Conservation (phyloP, 2,113 vertebrate genomes). For the Pollachius pollachius region DNA sequence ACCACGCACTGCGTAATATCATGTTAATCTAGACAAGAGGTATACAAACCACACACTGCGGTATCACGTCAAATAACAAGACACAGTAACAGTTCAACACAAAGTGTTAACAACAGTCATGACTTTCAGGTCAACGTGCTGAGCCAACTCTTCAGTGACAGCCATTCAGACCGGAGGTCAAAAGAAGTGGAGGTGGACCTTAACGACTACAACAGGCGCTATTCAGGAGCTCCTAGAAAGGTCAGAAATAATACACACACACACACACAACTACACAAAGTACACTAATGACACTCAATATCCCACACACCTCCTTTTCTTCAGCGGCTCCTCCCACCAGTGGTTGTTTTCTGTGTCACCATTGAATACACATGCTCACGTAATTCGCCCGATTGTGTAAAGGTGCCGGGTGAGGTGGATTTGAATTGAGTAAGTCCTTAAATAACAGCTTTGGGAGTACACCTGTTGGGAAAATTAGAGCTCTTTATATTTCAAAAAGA, state of each 20-base stretch:
- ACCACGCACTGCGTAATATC: too few relatives aligned
- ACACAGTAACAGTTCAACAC: constrained; percentile 1
- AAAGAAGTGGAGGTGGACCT: constrained; percentile 69
- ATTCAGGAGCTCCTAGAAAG: constrained; percentile 75
- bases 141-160: constrained; percentile 65
- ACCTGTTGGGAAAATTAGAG: too few relatives aligned
- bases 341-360: too few relatives aligned
- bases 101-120: not conserved
- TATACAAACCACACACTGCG: too few relatives aligned
- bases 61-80: not conserved
- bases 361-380: not conserved
- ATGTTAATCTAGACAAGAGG: too few relatives aligned
- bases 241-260: constrained; percentile 50
- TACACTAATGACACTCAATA: not conserved
- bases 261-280: not conserved
- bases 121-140: constrained; percentile 67
- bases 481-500: too few relatives aligned
- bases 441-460: too few relatives aligned
- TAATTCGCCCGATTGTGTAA: not conserved
- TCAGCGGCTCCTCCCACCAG: too few relatives aligned
- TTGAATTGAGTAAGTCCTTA: too few relatives aligned
- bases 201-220: constrained; percentile 80
- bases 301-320: not conserved
- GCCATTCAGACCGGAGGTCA: constrained; percentile 58
- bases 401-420: too few relatives aligned